phyloP scores from a whole-genome alignment of 2,797 vertebrate genomes.

The Caiman crocodilus region DNA sequence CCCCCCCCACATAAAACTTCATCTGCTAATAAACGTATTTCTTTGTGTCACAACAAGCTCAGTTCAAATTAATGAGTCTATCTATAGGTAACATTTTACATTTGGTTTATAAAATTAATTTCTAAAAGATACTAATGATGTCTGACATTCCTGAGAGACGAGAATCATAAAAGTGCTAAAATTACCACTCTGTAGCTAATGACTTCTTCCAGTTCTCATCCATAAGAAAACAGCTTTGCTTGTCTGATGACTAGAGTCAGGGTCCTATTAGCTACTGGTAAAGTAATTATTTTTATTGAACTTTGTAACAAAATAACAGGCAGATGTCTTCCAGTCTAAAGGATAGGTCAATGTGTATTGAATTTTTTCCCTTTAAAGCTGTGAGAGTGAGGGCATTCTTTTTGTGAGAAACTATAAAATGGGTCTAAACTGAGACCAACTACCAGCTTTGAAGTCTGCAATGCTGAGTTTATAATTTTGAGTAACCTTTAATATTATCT shows the following conservation, averaged over 20 bases:
- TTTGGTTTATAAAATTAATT: not conserved
- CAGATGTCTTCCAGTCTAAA: conserved; percentile 26
- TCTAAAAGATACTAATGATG: conserved; percentile 36
- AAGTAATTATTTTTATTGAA: conserved; percentile 46
- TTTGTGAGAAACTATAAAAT: not conserved
- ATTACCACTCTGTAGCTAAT: conserved; percentile 1
- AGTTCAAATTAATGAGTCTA: not conserved
- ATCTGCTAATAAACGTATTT: conserved; percentile 1
- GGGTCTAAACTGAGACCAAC: conserved; percentile 10
- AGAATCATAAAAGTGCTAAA: conserved; percentile 17
- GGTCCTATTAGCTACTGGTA: not conserved
- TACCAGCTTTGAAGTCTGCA: not conserved
- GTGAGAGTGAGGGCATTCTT: conserved; percentile 9
- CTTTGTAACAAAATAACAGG: not conserved
- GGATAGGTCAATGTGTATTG: not conserved
- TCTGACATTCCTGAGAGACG: conserved; percentile 19
- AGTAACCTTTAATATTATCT: conserved; percentile 18
- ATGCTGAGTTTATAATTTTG: not conserved
- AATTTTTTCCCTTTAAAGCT: not conserved
- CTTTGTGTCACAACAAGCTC: conserved; percentile 10
- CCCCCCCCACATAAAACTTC: not conserved
- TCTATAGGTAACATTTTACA: conserved; percentile 3
- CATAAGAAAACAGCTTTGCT: not conserved
- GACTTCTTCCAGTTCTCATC: conserved; percentile 2
- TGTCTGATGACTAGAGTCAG: not conserved